Conservation (phyloP, 2,113 vertebrate genomes). For the Meles meles region DNA sequence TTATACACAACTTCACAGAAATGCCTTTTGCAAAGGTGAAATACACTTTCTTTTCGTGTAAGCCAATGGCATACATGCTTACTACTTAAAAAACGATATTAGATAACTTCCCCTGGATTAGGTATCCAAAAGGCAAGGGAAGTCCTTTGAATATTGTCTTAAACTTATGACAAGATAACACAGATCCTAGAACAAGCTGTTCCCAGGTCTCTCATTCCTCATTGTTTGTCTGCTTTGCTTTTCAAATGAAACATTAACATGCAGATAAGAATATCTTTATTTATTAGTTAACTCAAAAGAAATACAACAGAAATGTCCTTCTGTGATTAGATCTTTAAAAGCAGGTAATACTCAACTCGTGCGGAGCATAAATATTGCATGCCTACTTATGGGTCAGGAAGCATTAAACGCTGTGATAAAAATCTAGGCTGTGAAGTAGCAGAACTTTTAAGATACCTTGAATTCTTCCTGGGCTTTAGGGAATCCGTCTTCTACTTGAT, state of each 20-base stretch:
- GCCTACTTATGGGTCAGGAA: not conserved
- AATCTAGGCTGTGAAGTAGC: not conserved
- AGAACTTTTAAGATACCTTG: not conserved
- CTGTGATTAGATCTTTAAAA: conserved; percentile 1
- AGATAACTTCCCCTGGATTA: not conserved
- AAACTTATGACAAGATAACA: conserved; percentile 4
- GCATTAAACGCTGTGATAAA: not conserved
- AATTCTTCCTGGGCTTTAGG: not conserved
- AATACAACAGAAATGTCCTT: not conserved
- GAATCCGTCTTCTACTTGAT: not conserved
- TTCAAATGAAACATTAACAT: not conserved
- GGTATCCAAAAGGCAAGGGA: not conserved
- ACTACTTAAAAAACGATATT: not conserved
- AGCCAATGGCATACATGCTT: not conserved
- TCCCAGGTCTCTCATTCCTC: not conserved
- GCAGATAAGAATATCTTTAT: not conserved
- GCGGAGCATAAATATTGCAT: not conserved
- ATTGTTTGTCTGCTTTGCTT: not conserved
- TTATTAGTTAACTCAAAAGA: conserved; percentile 19
- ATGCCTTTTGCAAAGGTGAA: not conserved
- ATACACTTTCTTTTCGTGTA: not conserved
- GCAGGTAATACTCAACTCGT: not conserved
- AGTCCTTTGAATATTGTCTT: not conserved
- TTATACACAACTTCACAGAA: not conserved
- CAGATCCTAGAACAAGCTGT: not conserved